Evolutionary conservation across 2,113 vertebrate species (phyloP).

Genomic region (Vireo altiloquus): DNA sequence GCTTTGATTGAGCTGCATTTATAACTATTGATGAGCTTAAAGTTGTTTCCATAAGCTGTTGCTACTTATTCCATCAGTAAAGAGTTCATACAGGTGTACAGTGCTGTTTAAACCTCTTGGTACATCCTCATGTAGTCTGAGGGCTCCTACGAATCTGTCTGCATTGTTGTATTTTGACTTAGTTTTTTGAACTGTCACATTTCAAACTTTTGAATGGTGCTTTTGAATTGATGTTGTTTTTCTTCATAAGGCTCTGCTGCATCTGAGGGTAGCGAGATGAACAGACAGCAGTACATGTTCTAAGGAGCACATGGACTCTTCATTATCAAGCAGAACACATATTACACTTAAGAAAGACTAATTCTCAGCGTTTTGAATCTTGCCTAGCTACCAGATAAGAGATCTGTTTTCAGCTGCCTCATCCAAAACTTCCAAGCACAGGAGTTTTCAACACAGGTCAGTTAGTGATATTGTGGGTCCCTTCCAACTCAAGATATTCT

Average conservation of each 20-base stretch:
- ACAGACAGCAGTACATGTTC: neutral
- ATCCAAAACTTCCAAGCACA: neutral
- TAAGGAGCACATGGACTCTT: neutral
- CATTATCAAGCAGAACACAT: neutral
- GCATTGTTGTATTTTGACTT: neutral
- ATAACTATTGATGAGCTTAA: neutral
- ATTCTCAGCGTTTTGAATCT: neutral
- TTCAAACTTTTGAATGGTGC: neutral
- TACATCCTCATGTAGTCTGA: neutral
- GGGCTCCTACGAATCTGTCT: rapidly evolving
- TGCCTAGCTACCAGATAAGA: neutral
- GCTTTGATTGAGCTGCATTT: neutral
- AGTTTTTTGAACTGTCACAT: neutral
- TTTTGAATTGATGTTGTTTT: neutral
- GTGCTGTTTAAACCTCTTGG: neutral
- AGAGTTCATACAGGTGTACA: neutral
- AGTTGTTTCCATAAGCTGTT: neutral
- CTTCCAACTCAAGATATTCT: neutral
- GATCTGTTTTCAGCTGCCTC: neutral
- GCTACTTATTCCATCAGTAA: neutral
- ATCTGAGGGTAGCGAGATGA: neutral
- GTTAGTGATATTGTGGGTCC: neutral
- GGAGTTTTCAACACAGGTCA: neutral
- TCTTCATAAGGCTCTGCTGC: neutral
- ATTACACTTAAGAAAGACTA: neutral